A percentile compares a stretch with the other conserved stretches of the same genome.
Conservation (phyloP, 2,113 vertebrate species). For the Anoplopoma fimbria region DNA sequence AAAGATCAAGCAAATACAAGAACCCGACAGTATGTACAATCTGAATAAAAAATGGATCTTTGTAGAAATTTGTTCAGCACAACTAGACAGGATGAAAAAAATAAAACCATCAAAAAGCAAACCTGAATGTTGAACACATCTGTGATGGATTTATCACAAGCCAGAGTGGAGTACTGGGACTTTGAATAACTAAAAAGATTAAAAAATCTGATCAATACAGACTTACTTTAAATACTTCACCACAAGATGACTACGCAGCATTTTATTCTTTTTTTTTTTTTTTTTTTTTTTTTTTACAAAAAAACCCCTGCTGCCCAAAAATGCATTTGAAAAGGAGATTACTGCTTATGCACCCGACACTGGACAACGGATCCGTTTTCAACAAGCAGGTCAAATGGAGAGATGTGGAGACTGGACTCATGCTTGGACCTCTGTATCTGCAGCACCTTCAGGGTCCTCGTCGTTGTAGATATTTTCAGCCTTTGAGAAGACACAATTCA, state of each 20-base stretch:
- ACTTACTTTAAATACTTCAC: slow-evolving; percentile 59
- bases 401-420: slow-evolving; percentile 54
- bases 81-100: slow-evolving; percentile 47
- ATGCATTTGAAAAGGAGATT: slow-evolving; percentile 37
- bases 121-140: slow-evolving; percentile 21
- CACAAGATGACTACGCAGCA: slow-evolving; percentile 43
- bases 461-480: slow-evolving; percentile 99
- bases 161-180: slow-evolving; percentile 25
- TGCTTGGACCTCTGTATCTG: slow-evolving; percentile 91
- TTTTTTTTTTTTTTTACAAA: slow-evolving; percentile 37
- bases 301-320: slow-evolving; percentile 59
- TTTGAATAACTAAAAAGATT: slow-evolving; percentile 43
- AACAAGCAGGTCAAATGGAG: slow-evolving; percentile 51
- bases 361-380: slow-evolving; percentile 52
- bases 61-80: slow-evolving; percentile 47
- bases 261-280: slow-evolving; percentile 38
- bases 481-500: slow-evolving; percentile 78
- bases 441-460: slow-evolving; percentile 95
- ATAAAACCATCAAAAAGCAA: slow-evolving; percentile 36
- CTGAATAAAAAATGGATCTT: slow-evolving; percentile 64
- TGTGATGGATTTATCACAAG: slow-evolving; percentile 37
- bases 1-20: slow-evolving; percentile 63
- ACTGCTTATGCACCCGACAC: slow-evolving; percentile 22
- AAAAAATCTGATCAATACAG: slow-evolving; percentile 47
- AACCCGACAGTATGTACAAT: slow-evolving; percentile 75